Evolutionary conservation across 2,113 vertebrate genomes (phyloP), one percentile per base, ranked within the genome.

Genomic region (Neopipo cinnamomea): DNA sequence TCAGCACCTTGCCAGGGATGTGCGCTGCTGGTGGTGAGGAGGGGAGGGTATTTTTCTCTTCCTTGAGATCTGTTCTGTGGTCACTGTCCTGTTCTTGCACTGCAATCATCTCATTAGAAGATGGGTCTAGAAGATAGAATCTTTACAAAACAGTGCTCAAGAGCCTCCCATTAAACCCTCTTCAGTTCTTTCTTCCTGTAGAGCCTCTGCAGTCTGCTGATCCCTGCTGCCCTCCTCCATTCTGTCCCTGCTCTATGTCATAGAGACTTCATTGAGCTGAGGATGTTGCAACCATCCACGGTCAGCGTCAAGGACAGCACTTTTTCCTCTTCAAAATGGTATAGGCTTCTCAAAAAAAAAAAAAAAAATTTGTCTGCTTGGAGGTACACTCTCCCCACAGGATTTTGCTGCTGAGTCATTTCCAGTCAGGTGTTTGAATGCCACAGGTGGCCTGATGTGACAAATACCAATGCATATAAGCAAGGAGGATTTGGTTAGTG

Each of bases 371-470:
- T 84, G 13, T 72, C 27, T 88, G 52, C 50, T 85, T 46, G 20
- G 39, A 85, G 41, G 42, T 55, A 30, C n/a, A n/a, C n/a, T 33
- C 33, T 81, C 47, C 67, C 63, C 53, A 47, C 66, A 80, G 76
- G 68, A 74, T 78, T 90, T 85, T 80, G 71, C 42, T 88, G 46
- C 70, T 68, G 63, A 79, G 59, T 75, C 15, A 77, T 92, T 73
- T 94, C 39, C 49, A 46, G 5, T 75, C 65, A 94, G 93, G 82
- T 96, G 82, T 82, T 91, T 58, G 66, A 83, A 81, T 84, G 85
- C 83, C 52, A 44, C 82, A 94, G 37, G 72, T 71, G 88, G 79
- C 41, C 63, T 52, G 63, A 6, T 85, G 41, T 82, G 72, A 90
- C 88, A 89, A 83, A 91, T 79, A 77, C 58, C 71, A 82, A 85